A percentile compares a stretch with the other conserved stretches of the same genome.
These are phyloP conservation scores for Axinella damicornis DNA, from an alignment of 37 sponge, comb jelly and placozoan species.

Conservation along the genomic window DNA sequence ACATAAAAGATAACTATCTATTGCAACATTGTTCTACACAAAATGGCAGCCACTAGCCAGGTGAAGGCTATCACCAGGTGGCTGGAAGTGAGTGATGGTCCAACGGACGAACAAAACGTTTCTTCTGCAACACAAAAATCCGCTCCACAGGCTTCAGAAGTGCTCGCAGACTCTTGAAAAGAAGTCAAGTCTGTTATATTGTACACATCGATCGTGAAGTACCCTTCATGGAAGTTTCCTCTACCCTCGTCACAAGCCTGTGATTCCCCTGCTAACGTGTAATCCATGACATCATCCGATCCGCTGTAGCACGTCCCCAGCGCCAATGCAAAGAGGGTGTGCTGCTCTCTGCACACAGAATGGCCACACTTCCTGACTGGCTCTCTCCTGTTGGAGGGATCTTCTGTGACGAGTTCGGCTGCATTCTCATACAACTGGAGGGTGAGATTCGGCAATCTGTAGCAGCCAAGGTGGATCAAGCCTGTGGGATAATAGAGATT, in stretches of 20 bases:
- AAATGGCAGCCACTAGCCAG: no score
- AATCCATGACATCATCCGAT: constrained; percentile 7
- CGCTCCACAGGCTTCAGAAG: constrained; percentile 8
- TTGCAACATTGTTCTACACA: no score
- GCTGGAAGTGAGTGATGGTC: no score
- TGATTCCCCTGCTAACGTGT: constrained; percentile 16
- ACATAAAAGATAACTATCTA: no score
- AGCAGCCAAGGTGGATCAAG: no score
- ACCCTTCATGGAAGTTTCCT: constrained; percentile 4
- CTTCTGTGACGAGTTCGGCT: not conserved
- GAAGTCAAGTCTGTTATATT: not conserved
- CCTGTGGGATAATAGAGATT: no score
- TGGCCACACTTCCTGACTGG: constrained; percentile 28
- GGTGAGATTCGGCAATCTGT: constrained; percentile 15
- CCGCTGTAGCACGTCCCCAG: constrained; percentile 54
- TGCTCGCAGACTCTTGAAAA: constrained; percentile 4
- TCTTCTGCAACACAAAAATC: constrained; percentile 9
- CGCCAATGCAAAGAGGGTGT: constrained; percentile 37
- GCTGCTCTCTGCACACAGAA: not conserved
- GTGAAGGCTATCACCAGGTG: no score
- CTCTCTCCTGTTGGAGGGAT: not conserved
- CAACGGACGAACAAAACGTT: not conserved
- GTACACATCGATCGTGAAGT: constrained; percentile 32
- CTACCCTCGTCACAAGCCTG: not conserved
- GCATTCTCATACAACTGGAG: not conserved